These are phyloP conservation scores for Poicephalus gulielmi DNA, from an alignment of 2,113 vertebrate species.

Conservation along the genomic window DNA sequence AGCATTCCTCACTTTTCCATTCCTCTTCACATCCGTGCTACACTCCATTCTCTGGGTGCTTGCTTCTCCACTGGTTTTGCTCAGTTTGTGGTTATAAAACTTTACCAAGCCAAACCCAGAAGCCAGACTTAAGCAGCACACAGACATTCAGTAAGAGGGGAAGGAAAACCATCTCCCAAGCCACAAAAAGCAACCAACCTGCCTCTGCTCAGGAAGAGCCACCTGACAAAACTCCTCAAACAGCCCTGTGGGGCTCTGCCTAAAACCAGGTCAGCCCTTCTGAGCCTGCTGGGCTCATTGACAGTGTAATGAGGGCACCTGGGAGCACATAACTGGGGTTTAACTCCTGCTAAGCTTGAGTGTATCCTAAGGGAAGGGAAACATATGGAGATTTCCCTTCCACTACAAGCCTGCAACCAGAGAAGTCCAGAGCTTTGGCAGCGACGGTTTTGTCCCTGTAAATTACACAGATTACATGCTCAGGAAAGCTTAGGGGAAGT, in stretches of 20 bases:
- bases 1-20: background rate
- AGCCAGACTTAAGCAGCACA: background rate
- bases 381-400: background rate
- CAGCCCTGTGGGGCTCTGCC: background rate
- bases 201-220: fast-evolving
- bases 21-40: fast-evolving
- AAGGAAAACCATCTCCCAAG: background rate
- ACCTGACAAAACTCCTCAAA: background rate
- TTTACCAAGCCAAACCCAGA: background rate
- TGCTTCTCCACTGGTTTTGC: background rate
- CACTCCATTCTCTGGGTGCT: background rate
- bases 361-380: background rate
- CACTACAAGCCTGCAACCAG: background rate
- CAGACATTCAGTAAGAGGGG: background rate
- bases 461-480: fast-evolving
- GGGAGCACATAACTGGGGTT: background rate
- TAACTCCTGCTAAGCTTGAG: background rate
- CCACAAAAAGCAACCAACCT: background rate
- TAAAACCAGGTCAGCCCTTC: background rate
- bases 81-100: background rate
- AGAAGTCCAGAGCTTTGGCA: background rate
- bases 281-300: background rate
- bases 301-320: background rate
- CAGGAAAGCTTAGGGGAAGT: background rate
- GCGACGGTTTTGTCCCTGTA: background rate